These are phyloP conservation scores for Eidolon dupreanum DNA, from an alignment of 2,797 vertebrate species.

Conservation along the genomic window DNA sequence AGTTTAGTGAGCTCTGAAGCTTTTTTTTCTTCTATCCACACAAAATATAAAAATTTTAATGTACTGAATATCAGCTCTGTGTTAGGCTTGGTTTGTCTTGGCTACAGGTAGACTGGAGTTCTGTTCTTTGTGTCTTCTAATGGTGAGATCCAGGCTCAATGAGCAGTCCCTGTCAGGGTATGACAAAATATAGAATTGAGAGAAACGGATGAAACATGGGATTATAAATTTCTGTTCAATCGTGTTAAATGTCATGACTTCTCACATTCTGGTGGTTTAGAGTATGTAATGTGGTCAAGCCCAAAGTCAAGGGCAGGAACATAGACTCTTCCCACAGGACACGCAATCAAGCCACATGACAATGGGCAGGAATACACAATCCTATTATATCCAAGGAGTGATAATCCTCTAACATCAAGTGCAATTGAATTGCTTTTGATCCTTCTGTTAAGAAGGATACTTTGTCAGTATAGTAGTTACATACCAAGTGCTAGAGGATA, in stretches of 20 bases:
- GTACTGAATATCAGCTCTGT: not conserved
- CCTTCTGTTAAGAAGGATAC: not conserved
- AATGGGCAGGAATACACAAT: not conserved
- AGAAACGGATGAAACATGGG: not conserved
- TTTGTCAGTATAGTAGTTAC: not conserved
- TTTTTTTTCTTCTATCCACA: not conserved
- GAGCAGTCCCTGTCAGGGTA: not conserved
- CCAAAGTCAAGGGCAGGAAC: not conserved
- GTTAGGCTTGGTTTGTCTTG: not conserved
- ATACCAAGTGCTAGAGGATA: not conserved
- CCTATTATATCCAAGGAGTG: not conserved
- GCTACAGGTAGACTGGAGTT: not conserved
- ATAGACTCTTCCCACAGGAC: not conserved
- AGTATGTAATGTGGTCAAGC: not conserved
- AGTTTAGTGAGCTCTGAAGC: not conserved
- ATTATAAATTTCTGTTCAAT: not conserved
- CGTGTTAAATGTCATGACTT: not conserved
- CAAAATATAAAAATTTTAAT: not conserved
- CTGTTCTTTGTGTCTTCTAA: not conserved
- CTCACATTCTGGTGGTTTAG: not conserved
- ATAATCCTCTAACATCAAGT: not conserved
- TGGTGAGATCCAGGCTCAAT: not conserved
- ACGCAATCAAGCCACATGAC: not conserved
- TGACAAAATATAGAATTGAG: not conserved
- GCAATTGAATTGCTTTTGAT: not conserved